Evolutionary conservation across 1,140 invertebrate species (phyloP).

Genomic region (Penaeus chinensis): DNA sequence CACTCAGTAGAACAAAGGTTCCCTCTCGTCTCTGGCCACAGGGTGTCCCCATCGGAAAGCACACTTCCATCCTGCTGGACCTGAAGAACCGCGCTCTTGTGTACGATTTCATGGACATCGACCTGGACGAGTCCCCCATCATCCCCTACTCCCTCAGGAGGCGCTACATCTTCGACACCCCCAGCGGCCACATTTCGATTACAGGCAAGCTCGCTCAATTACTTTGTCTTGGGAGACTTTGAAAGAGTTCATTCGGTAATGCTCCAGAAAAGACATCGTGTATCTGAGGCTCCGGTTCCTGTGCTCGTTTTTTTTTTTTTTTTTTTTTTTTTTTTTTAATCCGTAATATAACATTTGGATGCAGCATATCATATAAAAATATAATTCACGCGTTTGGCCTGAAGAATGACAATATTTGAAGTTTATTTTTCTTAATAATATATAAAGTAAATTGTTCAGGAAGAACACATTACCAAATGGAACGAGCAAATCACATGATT

Average conservation of each 20-base stretch:
- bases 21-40: neutral
- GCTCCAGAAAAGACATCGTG: too few relatives aligned
- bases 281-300: too few relatives aligned
- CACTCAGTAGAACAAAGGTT: neutral
- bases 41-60: conserved; percentile 73
- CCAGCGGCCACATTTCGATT: conserved; percentile 68
- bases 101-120: conserved; percentile 73
- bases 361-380: too few relatives aligned
- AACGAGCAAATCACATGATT: neutral
- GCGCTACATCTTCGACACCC: conserved; percentile 73
- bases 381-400: too few relatives aligned
- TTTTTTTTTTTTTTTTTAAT: too few relatives aligned
- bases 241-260: neutral
- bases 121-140: conserved; percentile 73
- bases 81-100: conserved; percentile 72
- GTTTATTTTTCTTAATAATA: too few relatives aligned
- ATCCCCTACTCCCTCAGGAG: conserved; percentile 73
- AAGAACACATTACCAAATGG: too few relatives aligned
- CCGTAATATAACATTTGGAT: too few relatives aligned
- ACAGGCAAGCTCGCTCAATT: conserved; percentile 68
- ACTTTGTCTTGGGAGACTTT: neutral
- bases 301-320: too few relatives aligned
- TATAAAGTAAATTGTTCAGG: too few relatives aligned
- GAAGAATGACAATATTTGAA: too few relatives aligned
- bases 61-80: conserved; percentile 74